Evolutionary conservation across 2,797 vertebrate genomes (phyloP).

Genomic region (Acanthis flammea): DNA sequence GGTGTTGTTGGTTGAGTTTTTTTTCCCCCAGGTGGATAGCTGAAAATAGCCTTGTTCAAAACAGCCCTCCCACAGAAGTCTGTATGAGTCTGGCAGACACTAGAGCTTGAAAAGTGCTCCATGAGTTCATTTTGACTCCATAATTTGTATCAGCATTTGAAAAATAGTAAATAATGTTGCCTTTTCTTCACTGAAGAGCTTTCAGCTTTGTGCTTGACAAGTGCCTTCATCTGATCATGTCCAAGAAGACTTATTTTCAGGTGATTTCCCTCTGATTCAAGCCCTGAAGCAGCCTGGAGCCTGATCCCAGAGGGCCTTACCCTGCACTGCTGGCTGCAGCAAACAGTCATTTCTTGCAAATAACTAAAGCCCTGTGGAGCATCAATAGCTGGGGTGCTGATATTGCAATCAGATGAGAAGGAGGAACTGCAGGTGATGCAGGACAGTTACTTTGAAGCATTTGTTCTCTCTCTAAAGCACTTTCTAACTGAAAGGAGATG

Average conservation of each 20-base stretch:
- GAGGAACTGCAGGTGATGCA: background rate
- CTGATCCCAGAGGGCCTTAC: conserved; percentile 3
- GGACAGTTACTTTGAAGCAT: background rate
- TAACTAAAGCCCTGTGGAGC: conserved; percentile 22
- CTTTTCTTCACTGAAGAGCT: background rate
- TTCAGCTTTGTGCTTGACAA: background rate
- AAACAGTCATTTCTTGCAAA: background rate
- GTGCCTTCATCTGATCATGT: conserved; percentile 1
- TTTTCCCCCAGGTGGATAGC: background rate
- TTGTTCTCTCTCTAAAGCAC: background rate
- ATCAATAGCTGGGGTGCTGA: background rate
- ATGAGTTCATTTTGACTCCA: background rate
- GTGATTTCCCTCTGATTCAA: background rate
- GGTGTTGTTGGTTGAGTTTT: background rate
- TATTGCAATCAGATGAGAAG: background rate
- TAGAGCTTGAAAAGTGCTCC: background rate
- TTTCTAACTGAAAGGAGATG: background rate
- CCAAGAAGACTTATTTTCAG: background rate
- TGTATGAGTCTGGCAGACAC: background rate
- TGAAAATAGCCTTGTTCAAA: conserved; percentile 21
- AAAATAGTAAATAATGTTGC: background rate
- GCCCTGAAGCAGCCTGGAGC: background rate
- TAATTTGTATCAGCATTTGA: background rate
- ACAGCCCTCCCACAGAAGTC: conserved; percentile 18
- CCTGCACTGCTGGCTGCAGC: background rate